Base-by-base conservation (phyloP, 2,797 vertebrate species). In the Malurus splendens region DNA sequence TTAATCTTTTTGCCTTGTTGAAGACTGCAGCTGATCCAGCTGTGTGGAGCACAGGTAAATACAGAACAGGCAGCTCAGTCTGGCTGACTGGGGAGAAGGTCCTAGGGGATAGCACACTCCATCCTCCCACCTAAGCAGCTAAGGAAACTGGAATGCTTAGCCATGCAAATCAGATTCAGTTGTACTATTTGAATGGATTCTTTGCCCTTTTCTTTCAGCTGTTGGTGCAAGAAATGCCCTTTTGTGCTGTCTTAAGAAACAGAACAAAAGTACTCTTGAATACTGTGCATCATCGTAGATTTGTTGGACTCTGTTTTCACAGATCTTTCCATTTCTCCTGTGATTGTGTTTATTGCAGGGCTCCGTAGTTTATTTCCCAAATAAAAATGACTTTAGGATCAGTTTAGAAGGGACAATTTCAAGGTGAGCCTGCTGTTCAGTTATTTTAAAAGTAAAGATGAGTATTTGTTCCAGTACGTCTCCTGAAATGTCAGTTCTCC, bases 221-320 rank as follows among this genome's bases (percentile, higher is more conserved):
- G 36, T 65, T 87, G n/a, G 7, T 68, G n/a, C 51, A 86, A 86
- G 32, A 90, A 87, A 77, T 73, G 24, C 30, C 44, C 39, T 72
- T 71, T 91, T 89, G 45, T 86, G 33, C 59, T 78, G 57, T 65
- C 66, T 81, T 82, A 61, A 80, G 73, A 60, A 87, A n/a, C 9
- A 28, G 50, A 84, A 85, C 32, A 87, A 36, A 84, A 80, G 61
- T 71, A 14, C 84, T 83, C 47, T 73, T 75, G 47, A 87, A 45
- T 72, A 52, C 22, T 55, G 5, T 70, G n/a, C 18, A 76, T 77
- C 51, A 39, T 39, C 3, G 0, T 41, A 60, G 38, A 73, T 76
- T 18, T 19, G 52, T 79, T 62, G 56, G 65, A 52, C 59, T 75
- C 18, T 41, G 44, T 75, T 78, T 90, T 55, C n/a, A 25, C 36